Evolutionary conservation across 2,113 vertebrate species (phyloP).

Genomic region (Thinocorus orbignyianus): DNA sequence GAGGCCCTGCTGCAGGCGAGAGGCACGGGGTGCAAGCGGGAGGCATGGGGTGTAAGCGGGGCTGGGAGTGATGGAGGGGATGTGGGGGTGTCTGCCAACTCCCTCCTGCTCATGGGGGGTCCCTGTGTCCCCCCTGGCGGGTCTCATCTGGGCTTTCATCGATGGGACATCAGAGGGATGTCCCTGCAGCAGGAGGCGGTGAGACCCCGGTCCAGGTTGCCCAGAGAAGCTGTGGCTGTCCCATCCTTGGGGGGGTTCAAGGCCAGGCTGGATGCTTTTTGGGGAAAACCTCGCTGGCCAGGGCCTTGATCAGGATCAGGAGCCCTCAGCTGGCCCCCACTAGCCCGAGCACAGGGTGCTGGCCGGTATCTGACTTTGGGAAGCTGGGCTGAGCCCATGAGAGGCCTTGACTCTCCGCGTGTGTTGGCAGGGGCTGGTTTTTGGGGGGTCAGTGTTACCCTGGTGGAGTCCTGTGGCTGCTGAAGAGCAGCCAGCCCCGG

Average conservation of each 20-base stretch:
- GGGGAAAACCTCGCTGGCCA: neutral
- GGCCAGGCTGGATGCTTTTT: too few relatives aligned
- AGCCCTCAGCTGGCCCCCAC: neutral
- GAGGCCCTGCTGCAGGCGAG: neutral
- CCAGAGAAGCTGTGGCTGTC: too few relatives aligned
- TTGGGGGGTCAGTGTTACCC: fast-evolving
- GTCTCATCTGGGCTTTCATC: neutral
- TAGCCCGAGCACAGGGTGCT: neutral
- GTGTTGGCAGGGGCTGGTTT: neutral
- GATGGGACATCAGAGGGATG: neutral
- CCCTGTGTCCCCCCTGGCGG: neutral
- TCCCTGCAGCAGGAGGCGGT: too few relatives aligned
- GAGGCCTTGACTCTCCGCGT: fast-evolving
- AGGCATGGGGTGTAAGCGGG: neutral
- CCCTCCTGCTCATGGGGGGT: neutral
- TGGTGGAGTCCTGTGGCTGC: fast-evolving
- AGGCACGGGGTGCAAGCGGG: neutral
- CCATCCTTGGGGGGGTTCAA: too few relatives aligned
- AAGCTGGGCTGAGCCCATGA: neutral
- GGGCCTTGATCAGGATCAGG: neutral
- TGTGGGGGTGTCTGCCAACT: neutral
- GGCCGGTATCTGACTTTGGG: neutral
- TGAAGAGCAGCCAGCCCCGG: neutral
- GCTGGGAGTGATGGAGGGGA: neutral
- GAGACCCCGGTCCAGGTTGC: too few relatives aligned